Evolutionary conservation across 2,113 vertebrate genomes (phyloP), one percentile per base, ranked within the genome.

Genomic region (Numida meleagris): DNA sequence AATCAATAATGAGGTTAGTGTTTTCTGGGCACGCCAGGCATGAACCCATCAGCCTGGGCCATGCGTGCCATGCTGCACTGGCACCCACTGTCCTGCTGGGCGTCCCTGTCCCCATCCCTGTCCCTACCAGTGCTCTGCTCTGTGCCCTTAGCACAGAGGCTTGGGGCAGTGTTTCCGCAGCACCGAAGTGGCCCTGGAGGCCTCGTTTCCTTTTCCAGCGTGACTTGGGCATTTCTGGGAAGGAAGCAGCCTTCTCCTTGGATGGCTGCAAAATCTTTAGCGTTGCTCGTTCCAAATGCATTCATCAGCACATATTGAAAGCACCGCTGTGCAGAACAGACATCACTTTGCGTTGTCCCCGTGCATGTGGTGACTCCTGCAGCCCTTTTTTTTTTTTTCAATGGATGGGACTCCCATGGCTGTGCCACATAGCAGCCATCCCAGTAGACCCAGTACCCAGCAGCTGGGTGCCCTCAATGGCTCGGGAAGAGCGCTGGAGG

Each of bases 1-100:
- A 88, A 88, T 93, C 94, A 91, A 76, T 94, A 96, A 89, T 15
- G 88, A 92, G 87, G 90, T 89, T 85, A 45, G 93, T 93, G 96
- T 95, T 96, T 92, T 53, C 89, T 92, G 96, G 94, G 96, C 91
- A 96, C 8, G 77, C 75, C 34, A 34, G 86, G 24, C 71, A 57
- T 2, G 2, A 25, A 85, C 1, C 8, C 85, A 57, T 83, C 90
- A 19, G 14, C 80, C 14, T 0, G 8, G 75, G 46, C 11, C n/a
- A 45, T 16, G 53, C 15, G 14, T 36, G 36, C 36, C 36, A 6
- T 62, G 36, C 34, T 11, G 24, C 18, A 24, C 59, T 27, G 34
- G 72, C 80, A 24, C 7, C 33, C 33, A 27, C 85, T 48, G 45
- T 18, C 51, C 78, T 61, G 61, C 24, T 3, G 25, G 38, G 29